Conservation (phyloP, 2,113 vertebrate species). For the Lophius piscatorius region DNA sequence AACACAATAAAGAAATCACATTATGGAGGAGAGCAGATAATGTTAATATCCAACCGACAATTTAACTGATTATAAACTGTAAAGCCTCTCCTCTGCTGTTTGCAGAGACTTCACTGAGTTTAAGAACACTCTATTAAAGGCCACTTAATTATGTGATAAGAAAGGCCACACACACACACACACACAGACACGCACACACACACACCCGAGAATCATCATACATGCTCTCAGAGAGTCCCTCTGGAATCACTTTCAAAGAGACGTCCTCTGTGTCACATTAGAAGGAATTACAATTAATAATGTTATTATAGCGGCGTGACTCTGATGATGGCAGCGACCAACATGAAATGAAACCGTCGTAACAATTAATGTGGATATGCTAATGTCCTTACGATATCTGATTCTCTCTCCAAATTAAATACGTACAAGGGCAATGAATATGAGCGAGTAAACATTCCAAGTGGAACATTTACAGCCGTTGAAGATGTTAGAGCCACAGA, state of each 20-base stretch:
- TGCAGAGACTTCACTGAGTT: conserved; percentile 54
- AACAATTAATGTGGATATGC: conserved; percentile 31
- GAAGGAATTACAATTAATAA: conserved; percentile 66
- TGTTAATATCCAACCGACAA: conserved; percentile 70
- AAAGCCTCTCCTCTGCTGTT: conserved; percentile 57
- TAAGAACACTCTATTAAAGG: conserved; percentile 71
- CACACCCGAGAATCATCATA: conserved; percentile 40
- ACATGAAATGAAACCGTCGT: conserved; percentile 22
- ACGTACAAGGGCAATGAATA: not conserved
- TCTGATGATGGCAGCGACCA: conserved; percentile 27
- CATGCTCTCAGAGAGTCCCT: conserved; percentile 43
- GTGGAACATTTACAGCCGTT: not conserved
- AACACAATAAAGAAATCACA: conserved; percentile 76
- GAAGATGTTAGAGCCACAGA: too few relatives aligned
- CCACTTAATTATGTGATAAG: conserved; percentile 77
- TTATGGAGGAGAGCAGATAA: conserved; percentile 55
- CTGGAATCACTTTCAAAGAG: conserved; percentile 47
- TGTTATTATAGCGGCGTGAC: conserved; percentile 38
- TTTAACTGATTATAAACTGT: conserved; percentile 69
- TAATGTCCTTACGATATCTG: conserved; percentile 17
- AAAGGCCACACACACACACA: conserved; percentile 30
- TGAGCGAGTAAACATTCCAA: not conserved
- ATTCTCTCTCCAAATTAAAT: conserved; percentile 34
- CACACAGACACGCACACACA: conserved; percentile 14
- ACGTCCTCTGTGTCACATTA: conserved; percentile 57